Evolutionary conservation across 2,797 vertebrate species (phyloP).

Genomic region (Lerista edwardsae): DNA sequence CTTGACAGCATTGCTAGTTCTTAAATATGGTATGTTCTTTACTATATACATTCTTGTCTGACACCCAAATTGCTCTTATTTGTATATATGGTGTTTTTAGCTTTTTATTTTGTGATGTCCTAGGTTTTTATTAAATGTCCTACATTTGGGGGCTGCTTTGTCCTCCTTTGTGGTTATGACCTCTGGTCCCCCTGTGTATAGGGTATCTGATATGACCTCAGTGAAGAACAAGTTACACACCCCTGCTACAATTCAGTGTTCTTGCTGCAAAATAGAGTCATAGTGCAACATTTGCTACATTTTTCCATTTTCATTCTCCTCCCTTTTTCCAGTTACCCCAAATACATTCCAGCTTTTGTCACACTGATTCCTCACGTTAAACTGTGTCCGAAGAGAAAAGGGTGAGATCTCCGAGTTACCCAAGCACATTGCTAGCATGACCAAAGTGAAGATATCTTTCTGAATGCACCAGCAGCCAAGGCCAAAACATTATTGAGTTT

Average conservation of each 20-base stretch:
- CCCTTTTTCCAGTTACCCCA: neutral
- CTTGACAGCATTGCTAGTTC: constrained; percentile 40
- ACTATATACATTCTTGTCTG: neutral
- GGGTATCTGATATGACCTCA: neutral
- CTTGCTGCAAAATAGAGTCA: neutral
- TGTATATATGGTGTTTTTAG: too few species aligned
- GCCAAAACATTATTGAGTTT: constrained; percentile 7
- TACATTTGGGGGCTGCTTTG: too few species aligned
- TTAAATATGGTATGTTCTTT: constrained; percentile 26
- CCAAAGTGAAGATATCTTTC: neutral
- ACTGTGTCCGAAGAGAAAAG: neutral
- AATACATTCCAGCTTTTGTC: neutral
- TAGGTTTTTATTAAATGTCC: too few species aligned
- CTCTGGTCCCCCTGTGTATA: too few species aligned
- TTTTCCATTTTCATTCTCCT: neutral
- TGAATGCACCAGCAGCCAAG: neutral
- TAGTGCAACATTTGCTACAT: neutral
- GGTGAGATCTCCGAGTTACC: neutral
- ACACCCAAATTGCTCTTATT: neutral
- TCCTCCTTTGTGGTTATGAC: too few species aligned
- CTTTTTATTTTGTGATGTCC: too few species aligned
- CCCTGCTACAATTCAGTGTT: neutral
- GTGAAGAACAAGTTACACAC: neutral
- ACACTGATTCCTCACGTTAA: neutral
- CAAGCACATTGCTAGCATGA: neutral